phyloP scores from a whole-genome alignment of 2,113 vertebrate genomes.

The Aspiorhynchus laticeps region DNA sequence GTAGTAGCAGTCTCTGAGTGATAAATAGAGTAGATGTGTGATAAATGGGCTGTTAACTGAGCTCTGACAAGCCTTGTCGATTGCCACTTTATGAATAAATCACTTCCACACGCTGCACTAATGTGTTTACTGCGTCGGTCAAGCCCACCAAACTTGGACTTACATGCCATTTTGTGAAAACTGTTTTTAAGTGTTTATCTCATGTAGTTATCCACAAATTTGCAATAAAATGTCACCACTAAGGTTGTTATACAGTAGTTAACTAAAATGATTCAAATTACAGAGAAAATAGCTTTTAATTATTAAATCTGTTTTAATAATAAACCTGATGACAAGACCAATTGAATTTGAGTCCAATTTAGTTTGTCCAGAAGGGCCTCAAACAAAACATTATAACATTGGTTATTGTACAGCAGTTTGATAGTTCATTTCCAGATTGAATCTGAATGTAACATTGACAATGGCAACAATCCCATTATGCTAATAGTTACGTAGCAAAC shows the following conservation, averaged over 20 bases:
- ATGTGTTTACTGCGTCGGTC: constrained; percentile 63
- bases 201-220: neutral
- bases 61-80: constrained; percentile 68
- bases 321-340: neutral
- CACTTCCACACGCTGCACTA: constrained; percentile 58
- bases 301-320: neutral
- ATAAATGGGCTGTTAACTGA: constrained; percentile 69
- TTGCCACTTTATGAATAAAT: constrained; percentile 75
- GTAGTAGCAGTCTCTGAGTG: constrained; percentile 56
- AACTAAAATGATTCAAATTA: neutral
- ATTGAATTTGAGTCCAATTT: neutral
- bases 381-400: neutral
- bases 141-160: constrained; percentile 41
- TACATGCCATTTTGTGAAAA: neutral
- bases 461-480: neutral
- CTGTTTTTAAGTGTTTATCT: neutral
- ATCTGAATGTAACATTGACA: neutral
- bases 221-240: neutral
- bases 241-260: neutral
- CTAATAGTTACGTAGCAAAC: neutral
- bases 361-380: neutral
- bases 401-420: neutral
- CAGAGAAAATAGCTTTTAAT: neutral
- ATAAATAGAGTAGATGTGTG: constrained; percentile 70
- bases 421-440: neutral